phyloP scores from a whole-genome alignment of 2,113 vertebrate species.

The Pao palembangensis region DNA sequence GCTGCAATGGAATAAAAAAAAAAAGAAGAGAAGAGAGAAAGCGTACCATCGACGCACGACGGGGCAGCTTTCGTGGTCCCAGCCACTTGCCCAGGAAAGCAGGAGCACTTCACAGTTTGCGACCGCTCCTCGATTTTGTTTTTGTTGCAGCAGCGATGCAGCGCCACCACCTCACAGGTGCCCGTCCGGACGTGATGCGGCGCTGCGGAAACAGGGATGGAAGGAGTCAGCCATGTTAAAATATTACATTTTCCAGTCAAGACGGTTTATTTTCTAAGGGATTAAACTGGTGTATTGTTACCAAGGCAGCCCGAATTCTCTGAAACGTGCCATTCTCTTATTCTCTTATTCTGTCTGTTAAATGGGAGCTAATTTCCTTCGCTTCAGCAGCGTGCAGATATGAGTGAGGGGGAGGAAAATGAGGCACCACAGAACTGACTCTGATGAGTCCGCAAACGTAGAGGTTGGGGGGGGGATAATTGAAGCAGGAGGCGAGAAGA shows the following conservation, averaged over 20 bases:
- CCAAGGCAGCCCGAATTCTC: too few species aligned
- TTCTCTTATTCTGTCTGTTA: too few species aligned
- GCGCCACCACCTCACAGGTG: constrained; percentile 95
- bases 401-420: too few species aligned
- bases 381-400: too few species aligned
- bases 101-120: constrained; percentile 98
- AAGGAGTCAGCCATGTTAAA: constrained; percentile 1
- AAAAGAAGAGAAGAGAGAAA: constrained; percentile 1
- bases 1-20: constrained; percentile 5
- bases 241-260: neutral
- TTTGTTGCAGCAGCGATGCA: constrained; percentile 98
- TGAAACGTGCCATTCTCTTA: too few species aligned
- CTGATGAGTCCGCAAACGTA: too few species aligned
- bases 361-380: too few species aligned
- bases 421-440: too few species aligned
- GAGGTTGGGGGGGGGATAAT: too few species aligned
- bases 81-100: constrained; percentile 96
- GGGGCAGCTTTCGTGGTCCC: constrained; percentile 93
- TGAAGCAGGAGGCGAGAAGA: too few species aligned
- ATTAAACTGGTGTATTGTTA: too few species aligned
- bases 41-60: constrained; percentile 95
- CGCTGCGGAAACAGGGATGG: constrained; percentile 60
- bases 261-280: neutral
- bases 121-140: constrained; percentile 99
- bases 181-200: constrained; percentile 90